Evolutionary conservation across 64 coral and sea anemone species (phyloP).

Genomic region (Catalaphyllia jardinei): DNA sequence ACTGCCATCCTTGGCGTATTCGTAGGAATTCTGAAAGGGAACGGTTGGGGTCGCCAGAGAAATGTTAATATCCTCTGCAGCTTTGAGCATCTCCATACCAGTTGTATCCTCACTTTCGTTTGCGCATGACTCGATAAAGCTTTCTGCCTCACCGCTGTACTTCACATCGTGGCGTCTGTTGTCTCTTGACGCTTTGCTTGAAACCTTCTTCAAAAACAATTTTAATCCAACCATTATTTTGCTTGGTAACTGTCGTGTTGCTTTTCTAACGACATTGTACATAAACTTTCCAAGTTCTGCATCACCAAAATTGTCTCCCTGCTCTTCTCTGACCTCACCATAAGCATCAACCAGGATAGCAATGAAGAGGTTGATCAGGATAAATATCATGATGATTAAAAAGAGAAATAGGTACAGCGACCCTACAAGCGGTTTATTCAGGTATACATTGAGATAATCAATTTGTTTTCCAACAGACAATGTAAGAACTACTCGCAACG

Average conservation of each 20-base stretch:
- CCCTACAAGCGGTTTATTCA: not conserved
- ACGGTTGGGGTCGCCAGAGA: not conserved
- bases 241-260: not conserved
- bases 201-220: not conserved
- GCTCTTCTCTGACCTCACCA: not conserved
- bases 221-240: not conserved
- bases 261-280: not conserved
- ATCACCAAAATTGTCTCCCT: not conserved
- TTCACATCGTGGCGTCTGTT: not conserved
- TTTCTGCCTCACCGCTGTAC: not conserved
- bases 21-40: not conserved
- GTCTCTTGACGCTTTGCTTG: not conserved
- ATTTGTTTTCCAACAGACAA: constrained; percentile 11
- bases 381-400: not conserved
- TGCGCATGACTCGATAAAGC: not conserved
- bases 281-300: not conserved
- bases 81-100: not conserved
- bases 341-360: constrained; percentile 33
- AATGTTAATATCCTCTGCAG: not conserved
- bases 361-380: constrained; percentile 48
- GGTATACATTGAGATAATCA: not conserved
- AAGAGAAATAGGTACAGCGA: constrained; percentile 16
- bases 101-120: not conserved
- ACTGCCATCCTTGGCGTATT: not conserved
- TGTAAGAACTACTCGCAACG: not conserved